Evolutionary conservation across 2,113 vertebrate genomes (phyloP).

Genomic region (Datnioides undecimradiatus): DNA sequence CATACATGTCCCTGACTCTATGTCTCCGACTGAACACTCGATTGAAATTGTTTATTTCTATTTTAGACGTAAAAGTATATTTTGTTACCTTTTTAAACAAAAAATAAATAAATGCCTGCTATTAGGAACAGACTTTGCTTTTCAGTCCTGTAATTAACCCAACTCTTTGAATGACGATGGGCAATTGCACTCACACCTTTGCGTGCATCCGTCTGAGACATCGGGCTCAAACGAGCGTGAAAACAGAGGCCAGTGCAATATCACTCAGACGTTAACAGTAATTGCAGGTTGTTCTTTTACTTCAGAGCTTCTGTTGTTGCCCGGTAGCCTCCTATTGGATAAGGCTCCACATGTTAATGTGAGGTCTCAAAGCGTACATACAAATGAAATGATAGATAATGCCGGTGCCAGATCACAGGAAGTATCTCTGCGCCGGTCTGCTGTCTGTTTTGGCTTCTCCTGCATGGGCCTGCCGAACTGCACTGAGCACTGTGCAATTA

Average conservation of each 20-base stretch:
- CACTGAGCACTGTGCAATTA: too few species aligned
- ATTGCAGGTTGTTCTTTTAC: slow-evolving; percentile 12
- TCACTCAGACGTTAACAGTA: neutral
- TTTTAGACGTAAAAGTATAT: neutral
- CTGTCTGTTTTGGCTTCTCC: neutral
- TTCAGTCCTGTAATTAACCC: neutral
- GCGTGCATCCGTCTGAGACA: neutral
- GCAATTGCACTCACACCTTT: neutral
- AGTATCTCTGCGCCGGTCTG: neutral
- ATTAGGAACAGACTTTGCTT: neutral
- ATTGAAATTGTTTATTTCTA: neutral
- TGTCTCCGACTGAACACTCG: neutral
- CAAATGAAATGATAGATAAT: neutral
- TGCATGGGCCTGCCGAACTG: neutral
- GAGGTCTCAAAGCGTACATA: neutral
- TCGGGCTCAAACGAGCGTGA: neutral
- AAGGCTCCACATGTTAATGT: neutral
- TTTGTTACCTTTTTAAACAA: neutral
- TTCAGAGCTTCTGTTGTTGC: neutral
- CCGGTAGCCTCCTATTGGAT: slow-evolving; percentile 3
- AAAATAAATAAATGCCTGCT: neutral
- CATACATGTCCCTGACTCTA: neutral
- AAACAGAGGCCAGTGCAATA: slow-evolving; percentile 1
- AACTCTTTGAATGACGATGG: neutral
- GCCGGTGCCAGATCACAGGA: neutral